Evolutionary conservation across 2,888 invertebrate genomes (phyloP).

Genomic region (Choristoneura rosaceana): DNA sequence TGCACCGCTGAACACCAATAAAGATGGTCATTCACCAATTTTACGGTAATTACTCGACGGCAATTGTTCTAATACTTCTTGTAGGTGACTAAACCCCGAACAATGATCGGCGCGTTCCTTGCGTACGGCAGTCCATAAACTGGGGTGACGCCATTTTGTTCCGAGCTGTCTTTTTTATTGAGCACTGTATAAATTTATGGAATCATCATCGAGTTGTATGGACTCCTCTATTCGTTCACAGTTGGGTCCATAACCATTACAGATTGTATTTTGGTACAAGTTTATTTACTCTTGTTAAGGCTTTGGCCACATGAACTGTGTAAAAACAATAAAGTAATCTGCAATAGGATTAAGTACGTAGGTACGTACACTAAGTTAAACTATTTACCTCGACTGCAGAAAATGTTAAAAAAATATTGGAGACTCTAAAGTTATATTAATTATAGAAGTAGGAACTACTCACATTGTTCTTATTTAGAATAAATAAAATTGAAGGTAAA

Average conservation of each 20-base stretch:
- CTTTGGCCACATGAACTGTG: constrained; percentile 48
- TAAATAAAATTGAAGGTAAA: neutral
- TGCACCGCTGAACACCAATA: constrained; percentile 64
- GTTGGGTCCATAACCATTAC: constrained; percentile 80
- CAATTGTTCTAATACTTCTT: constrained; percentile 56
- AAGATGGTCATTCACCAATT: constrained; percentile 66
- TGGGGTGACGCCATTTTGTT: constrained; percentile 80
- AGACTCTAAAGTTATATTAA: neutral
- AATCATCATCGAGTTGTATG: constrained; percentile 83
- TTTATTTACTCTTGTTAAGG: constrained; percentile 75
- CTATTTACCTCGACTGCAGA: neutral
- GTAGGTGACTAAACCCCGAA: constrained; percentile 52
- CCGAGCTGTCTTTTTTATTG: constrained; percentile 77
- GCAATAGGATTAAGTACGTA: too few relatives aligned
- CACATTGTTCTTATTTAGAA: too few relatives aligned
- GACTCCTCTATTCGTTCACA: constrained; percentile 77
- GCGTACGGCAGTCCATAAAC: constrained; percentile 71
- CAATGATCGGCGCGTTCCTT: constrained; percentile 68
- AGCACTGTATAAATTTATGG: constrained; percentile 84
- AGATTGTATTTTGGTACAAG: constrained; percentile 78
- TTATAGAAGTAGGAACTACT: neutral
- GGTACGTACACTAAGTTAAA: neutral
- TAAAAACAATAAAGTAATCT: neutral
- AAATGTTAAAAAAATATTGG: too few relatives aligned
- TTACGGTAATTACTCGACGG: constrained; percentile 67